Base-by-base conservation (phyloP, 1,140 invertebrate species). In the Bombyx mori region DNA sequence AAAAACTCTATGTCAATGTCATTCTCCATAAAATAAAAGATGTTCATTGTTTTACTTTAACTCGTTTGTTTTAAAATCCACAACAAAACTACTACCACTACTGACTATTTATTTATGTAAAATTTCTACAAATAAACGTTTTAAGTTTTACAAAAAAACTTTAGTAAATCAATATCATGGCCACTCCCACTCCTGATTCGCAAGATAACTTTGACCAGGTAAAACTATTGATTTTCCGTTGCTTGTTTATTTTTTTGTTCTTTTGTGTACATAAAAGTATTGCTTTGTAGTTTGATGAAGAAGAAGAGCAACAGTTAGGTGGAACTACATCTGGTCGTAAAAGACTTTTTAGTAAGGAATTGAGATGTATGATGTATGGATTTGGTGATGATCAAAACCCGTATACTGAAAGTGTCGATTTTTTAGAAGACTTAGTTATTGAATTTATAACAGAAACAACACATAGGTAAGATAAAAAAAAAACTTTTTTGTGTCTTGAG, bases 321-420 rank as follows among this genome's bases (percentile, higher is more conserved):
- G 70, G 77, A 1, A 92, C 93, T 45, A 89, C 92, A 10, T 91
- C 92, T 52, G 95, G 94, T 12, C 88, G 94, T 26, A 97, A 96
- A 86, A 88, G 95, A 53, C 77, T 97, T 1, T 97, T 97, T 66
- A 96, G 95, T 44, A 97, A 97, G 82, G 95, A 97, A 86, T 85
- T 99, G 48, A 90, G 98, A 45, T 98, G 98, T 74, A 99, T 99
- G 98, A 99, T 99, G 97, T 99, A 98, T 87, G 98, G 98, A 0
- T 99, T 99, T 91, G 98, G 98, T n/a, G 98, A 99, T 89, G 98
- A 99, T 86, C 95, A 98, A 80, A 99, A 99, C 90, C 98, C 98
- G 0, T 99, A 98, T 73, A 99, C 98, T 35, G 98, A 99, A 89
- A 98, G 97, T 80, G 98, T 99, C 0, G 98, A 99, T 79, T 90